These are phyloP conservation scores for Polydrusus pterygomalis DNA, from an alignment of 2,888 invertebrate genomes.

Conservation along the genomic window DNA sequence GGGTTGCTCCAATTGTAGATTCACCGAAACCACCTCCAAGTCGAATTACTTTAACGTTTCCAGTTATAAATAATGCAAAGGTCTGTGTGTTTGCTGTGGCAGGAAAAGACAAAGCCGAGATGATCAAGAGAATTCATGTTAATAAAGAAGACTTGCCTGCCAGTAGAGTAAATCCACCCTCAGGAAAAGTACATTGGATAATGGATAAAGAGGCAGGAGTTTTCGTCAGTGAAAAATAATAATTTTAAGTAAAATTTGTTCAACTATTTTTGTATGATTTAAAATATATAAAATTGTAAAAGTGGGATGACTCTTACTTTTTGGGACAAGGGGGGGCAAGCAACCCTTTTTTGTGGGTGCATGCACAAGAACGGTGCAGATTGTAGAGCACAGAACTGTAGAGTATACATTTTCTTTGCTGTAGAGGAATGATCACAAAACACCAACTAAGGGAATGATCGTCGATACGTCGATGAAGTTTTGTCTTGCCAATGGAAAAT, in stretches of 20 bases:
- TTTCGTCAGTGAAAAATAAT: conserved; percentile 13
- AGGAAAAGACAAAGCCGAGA: conserved; percentile 91
- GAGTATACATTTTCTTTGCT: too few relatives aligned
- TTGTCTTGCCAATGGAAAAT: too few relatives aligned
- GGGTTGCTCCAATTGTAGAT: conserved; percentile 90
- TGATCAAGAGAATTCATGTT: conserved; percentile 87
- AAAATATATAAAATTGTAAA: too few relatives aligned
- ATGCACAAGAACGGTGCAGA: too few relatives aligned
- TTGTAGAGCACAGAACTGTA: too few relatives aligned
- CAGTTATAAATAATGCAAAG: conserved; percentile 90
- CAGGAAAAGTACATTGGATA: conserved; percentile 81
- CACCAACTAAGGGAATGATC: too few relatives aligned
- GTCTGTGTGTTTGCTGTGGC: conserved; percentile 89
- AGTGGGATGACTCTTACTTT: too few relatives aligned
- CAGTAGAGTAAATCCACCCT: conserved; percentile 80
- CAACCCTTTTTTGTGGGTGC: too few relatives aligned
- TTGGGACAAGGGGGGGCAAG: too few relatives aligned
- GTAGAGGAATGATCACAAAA: too few relatives aligned
- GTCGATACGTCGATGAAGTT: too few relatives aligned
- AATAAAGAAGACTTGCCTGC: conserved; percentile 87
- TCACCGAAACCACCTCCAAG: conserved; percentile 97
- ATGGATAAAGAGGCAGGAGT: conserved; percentile 76
- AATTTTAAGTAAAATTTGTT: not conserved
- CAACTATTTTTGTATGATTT: too few relatives aligned
- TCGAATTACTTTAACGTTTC: conserved; percentile 93